These are phyloP conservation scores for Pachyramphus minor DNA, from an alignment of 2,113 vertebrate genomes.

Conservation along the genomic window DNA sequence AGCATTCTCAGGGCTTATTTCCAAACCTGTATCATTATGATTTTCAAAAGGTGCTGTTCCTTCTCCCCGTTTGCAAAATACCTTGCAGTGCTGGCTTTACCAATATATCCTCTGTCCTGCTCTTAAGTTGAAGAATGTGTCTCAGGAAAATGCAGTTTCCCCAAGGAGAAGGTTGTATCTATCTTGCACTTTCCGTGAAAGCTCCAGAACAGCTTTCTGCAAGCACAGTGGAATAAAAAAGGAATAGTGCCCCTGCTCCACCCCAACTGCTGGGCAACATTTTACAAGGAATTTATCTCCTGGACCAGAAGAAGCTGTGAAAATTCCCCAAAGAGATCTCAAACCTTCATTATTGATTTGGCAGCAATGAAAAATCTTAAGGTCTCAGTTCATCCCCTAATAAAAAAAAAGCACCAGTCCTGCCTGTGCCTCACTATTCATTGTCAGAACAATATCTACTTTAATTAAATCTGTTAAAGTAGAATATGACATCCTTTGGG, in stretches of 20 bases:
- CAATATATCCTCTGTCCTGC: background rate
- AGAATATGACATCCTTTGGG: constrained; percentile 70
- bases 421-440: constrained; percentile 19
- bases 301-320: constrained; percentile 25
- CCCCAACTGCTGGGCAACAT: background rate
- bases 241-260: background rate
- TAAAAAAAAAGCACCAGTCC: constrained; percentile 12
- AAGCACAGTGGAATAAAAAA: background rate
- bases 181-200: background rate
- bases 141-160: background rate
- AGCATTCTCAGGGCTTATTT: background rate
- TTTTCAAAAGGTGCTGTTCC: background rate
- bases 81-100: background rate
- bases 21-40: background rate
- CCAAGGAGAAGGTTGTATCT: background rate
- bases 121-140: background rate
- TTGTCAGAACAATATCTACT: constrained; percentile 56
- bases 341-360: constrained; percentile 57
- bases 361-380: constrained; percentile 42
- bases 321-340: constrained; percentile 42
- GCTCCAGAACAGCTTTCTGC: background rate
- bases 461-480: constrained; percentile 71
- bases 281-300: constrained; percentile 49
- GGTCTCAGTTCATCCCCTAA: constrained; percentile 32
- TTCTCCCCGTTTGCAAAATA: background rate